Base-by-base conservation (phyloP, 2,797 vertebrate species). In the Melanotaenia nigrans region DNA sequence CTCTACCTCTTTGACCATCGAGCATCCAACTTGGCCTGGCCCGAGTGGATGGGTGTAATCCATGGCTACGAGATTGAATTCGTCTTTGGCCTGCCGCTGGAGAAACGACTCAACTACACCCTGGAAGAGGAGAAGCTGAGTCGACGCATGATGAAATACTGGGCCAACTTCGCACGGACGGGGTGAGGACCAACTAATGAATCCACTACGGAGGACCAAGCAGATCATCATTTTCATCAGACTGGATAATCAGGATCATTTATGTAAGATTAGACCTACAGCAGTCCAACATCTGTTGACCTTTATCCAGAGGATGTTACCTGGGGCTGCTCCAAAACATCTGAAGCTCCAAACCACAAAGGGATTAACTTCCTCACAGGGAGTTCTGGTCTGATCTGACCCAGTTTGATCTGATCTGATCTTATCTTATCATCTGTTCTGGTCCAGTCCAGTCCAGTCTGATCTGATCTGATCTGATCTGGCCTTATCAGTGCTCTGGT, bases 61-160 rank as follows among this genome's bases (percentile, higher is more conserved):
- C 97, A 98, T 0, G 97, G 97, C 72, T 98, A 98, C 28, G 97
- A 98, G 90, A 98, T 98, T 0, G 97, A 98, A 87, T 98, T 98
- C 82, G 93, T 97, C 62, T 97, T 98, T 10, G 97, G 97, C 53
- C 90, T 97, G 60, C 97, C 97, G 0, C 92, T 98, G 73, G 94
- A 96, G 20, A 94, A 93, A 66, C 90, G 85, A 5, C 94, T 97
- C 14, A 97, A 97, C 92, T 98, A 98, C 91, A 98, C 96, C 0
- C 4, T 18, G 0, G 94, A 96, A 12, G 97, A 98, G 86, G 94
- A 95, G 78, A 92, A 84, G 61, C 93, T 98, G 73, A 97, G 96
- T 83, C 94, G 93, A 9, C 92, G 95, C 60, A 95, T 98, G 81
- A 97, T 98, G 97, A 95, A 83, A 92, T 97, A 97, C 86, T 98